Percentiles rank a stretch among this genome's conserved stretches.
These are phyloP conservation scores for Megaceryle torquata DNA, from an alignment of 2,113 vertebrate genomes.

Conservation along the genomic window DNA sequence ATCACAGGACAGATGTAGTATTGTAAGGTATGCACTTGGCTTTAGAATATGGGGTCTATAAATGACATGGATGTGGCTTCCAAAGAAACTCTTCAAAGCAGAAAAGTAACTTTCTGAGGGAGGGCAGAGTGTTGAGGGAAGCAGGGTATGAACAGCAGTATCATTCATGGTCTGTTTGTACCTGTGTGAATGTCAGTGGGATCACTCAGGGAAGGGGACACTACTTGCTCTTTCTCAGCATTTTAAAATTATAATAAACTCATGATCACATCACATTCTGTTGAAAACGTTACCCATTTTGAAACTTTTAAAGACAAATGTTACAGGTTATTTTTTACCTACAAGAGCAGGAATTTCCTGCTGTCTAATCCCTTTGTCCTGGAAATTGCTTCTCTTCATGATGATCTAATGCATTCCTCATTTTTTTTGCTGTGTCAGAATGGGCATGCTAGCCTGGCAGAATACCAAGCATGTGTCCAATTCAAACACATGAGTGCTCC, in stretches of 20 bases:
- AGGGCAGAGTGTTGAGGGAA: background rate
- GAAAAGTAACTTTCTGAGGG: background rate
- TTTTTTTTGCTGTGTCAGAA: background rate
- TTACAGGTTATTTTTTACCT: background rate
- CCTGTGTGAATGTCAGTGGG: background rate
- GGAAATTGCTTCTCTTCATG: background rate
- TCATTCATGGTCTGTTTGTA: background rate
- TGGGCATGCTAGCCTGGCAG: background rate
- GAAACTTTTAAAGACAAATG: background rate
- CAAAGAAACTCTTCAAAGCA: background rate
- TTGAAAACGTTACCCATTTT: background rate
- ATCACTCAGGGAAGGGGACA: background rate
- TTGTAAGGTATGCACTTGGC: rapidly evolving
- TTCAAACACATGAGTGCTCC: background rate
- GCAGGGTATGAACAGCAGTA: background rate
- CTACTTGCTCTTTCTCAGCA: background rate
- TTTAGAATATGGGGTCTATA: background rate
- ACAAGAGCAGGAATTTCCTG: background rate
- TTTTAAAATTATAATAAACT: background rate
- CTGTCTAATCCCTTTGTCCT: background rate
- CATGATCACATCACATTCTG: background rate
- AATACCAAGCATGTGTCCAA: background rate
- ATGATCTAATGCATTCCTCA: background rate
- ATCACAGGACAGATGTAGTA: background rate
- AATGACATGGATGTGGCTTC: background rate